Conservation (phyloP, 2,113 vertebrate genomes). For the Fulmarus glacialis region DNA sequence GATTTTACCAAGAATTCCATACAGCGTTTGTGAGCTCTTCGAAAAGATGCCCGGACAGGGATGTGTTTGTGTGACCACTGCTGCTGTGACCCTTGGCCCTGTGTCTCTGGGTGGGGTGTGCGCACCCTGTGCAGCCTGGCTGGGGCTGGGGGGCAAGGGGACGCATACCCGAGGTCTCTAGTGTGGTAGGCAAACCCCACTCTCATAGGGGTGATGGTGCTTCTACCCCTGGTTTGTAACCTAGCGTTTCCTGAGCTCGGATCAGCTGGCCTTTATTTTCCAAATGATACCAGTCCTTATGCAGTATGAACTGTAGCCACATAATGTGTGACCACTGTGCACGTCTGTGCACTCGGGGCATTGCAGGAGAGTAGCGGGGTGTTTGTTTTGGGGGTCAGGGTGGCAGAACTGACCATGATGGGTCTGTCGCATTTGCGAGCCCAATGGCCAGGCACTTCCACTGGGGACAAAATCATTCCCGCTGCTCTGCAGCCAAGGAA, state of each 20-base stretch:
- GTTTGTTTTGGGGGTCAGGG: neutral
- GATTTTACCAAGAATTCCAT: neutral
- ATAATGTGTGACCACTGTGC: accelerated
- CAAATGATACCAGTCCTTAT: neutral
- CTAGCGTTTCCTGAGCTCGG: neutral
- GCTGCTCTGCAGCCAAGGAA: neutral
- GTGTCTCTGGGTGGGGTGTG: neutral
- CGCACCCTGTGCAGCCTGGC: neutral
- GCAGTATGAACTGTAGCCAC: neutral
- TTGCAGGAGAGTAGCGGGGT: accelerated
- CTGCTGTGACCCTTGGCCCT: neutral
- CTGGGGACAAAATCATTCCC: neutral
- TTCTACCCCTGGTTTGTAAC: neutral
- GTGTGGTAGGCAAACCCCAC: neutral
- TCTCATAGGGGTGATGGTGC: neutral
- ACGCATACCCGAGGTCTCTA: accelerated
- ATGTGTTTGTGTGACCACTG: neutral
- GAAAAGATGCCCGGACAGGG: neutral
- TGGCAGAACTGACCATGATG: neutral
- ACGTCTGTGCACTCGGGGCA: accelerated
- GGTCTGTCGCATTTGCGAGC: neutral
- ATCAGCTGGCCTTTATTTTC: neutral
- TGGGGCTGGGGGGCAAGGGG: too few relatives aligned
- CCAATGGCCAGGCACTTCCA: neutral
- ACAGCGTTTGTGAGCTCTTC: neutral